Evolutionary conservation across 37 sponge, comb jelly and placozoan species (phyloP).

Genomic region (Crambe crambe): DNA sequence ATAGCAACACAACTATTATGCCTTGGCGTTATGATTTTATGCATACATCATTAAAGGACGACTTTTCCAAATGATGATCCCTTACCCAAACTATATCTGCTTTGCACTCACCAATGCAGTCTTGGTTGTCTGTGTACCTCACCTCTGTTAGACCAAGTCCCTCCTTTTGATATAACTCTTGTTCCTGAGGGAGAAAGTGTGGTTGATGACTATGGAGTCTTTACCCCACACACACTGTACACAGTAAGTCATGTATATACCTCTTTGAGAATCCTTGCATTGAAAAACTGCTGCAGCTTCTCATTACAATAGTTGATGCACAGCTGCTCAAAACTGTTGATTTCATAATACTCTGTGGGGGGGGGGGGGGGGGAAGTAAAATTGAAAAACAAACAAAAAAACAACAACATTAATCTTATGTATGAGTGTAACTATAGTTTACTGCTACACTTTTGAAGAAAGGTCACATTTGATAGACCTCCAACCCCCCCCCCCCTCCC

Average conservation of each 20-base stretch:
- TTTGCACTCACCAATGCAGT: constrained; percentile 85
- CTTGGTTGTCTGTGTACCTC: constrained; percentile 88
- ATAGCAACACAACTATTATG: too few species aligned
- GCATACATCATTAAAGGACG: too few species aligned
- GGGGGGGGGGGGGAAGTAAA: too few species aligned
- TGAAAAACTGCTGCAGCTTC: constrained; percentile 95
- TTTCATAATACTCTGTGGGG: constrained; percentile 87
- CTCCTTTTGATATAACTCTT: constrained; percentile 88
- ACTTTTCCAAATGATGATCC: too few species aligned
- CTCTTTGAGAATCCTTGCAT: constrained; percentile 64
- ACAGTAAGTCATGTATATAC: constrained; percentile 17
- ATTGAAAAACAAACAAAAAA: constrained; percentile 12
- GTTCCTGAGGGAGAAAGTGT: constrained; percentile 62
- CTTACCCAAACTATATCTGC: too few species aligned
- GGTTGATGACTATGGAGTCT: background rate
- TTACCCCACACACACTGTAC: background rate
- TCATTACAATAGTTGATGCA: constrained; percentile 99
- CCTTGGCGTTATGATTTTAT: too few species aligned
- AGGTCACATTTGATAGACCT: background rate
- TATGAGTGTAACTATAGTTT: too few species aligned
- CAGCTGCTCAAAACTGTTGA: constrained; percentile 97
- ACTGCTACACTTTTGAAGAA: too few species aligned
- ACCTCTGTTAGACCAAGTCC: constrained; percentile 78
- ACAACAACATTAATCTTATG: too few species aligned
- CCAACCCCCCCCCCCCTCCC: background rate